A percentile compares a stretch with the other conserved stretches of the same genome.
Conservation (phyloP, 2,797 vertebrate species). For the Selene dorsalis region DNA sequence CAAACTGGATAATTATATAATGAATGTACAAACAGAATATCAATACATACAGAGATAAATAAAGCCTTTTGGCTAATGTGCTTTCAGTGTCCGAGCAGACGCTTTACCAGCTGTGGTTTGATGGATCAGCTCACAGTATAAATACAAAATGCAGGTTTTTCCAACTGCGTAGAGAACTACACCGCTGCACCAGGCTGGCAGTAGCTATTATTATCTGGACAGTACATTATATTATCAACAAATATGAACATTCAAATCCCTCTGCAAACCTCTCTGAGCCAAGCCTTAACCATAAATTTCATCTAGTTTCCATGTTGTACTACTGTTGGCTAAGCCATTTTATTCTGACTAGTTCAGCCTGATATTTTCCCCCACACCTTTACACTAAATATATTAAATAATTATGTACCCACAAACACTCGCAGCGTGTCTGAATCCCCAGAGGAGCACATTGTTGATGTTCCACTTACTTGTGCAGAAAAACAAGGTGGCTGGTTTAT, state of each 20-base stretch:
- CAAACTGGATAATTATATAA: neutral
- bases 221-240: too few relatives aligned
- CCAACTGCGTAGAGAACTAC: too few relatives aligned
- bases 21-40: neutral
- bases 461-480: slow-evolving; percentile 32
- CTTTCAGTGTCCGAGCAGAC: neutral
- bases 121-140: neutral
- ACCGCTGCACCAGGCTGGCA: too few relatives aligned
- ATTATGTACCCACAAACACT: slow-evolving; percentile 8
- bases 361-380: neutral
- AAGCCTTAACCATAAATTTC: neutral
- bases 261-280: neutral
- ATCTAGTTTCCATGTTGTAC: neutral
- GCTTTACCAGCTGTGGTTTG: neutral
- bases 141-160: neutral
- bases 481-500: slow-evolving; percentile 25
- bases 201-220: too few relatives aligned
- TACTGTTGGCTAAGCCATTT: neutral
- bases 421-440: neutral
- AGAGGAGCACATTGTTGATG: slow-evolving; percentile 14
- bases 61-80: neutral
- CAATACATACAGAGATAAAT: neutral
- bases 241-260: too few relatives aligned
- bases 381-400: slow-evolving; percentile 3
- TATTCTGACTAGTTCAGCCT: slow-evolving; percentile 8